A percentile compares a stretch with the other conserved stretches of the same genome.
Conservation (phyloP, 2,888 invertebrate species). For the Clanis bilineata region DNA sequence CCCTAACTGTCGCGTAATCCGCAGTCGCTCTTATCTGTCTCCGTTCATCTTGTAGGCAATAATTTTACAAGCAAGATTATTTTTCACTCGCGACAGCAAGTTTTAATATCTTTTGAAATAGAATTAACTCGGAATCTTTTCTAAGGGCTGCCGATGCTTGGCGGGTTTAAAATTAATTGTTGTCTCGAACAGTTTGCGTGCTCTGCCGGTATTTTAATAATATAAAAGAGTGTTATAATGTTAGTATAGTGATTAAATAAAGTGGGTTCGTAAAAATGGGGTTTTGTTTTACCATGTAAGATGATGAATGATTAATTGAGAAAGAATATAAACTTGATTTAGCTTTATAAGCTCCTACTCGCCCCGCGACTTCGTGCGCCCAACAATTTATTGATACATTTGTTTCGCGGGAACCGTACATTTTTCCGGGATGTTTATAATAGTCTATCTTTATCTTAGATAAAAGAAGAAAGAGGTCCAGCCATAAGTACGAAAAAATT, state of each 20-base stretch:
- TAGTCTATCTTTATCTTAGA: too few species aligned
- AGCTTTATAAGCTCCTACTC: too few species aligned
- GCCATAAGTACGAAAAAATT: too few species aligned
- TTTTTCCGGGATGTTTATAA: too few species aligned
- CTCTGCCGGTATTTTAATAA: not conserved
- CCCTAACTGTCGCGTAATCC: constrained; percentile 41
- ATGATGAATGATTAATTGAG: not conserved
- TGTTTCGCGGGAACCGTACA: too few species aligned
- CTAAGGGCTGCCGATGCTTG: constrained; percentile 37
- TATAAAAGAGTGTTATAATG: not conserved
- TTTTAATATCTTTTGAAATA: constrained; percentile 77
- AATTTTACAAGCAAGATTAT: constrained; percentile 72
- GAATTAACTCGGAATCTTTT: constrained; percentile 64
- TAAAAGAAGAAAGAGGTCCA: too few species aligned
- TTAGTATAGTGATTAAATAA: not conserved
- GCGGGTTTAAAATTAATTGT: constrained; percentile 24
- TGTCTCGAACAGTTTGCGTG: constrained; percentile 9
- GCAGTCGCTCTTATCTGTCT: constrained; percentile 58
- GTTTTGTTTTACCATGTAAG: not conserved
- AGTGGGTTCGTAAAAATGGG: not conserved
- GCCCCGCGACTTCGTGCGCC: too few species aligned
- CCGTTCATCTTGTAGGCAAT: constrained; percentile 73
- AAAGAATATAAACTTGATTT: not conserved
- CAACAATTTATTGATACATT: too few species aligned
- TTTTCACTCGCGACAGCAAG: constrained; percentile 76